These are phyloP conservation scores for Drosophila sordidula DNA, from an alignment of 2,888 invertebrate species.

Conservation along the genomic window DNA sequence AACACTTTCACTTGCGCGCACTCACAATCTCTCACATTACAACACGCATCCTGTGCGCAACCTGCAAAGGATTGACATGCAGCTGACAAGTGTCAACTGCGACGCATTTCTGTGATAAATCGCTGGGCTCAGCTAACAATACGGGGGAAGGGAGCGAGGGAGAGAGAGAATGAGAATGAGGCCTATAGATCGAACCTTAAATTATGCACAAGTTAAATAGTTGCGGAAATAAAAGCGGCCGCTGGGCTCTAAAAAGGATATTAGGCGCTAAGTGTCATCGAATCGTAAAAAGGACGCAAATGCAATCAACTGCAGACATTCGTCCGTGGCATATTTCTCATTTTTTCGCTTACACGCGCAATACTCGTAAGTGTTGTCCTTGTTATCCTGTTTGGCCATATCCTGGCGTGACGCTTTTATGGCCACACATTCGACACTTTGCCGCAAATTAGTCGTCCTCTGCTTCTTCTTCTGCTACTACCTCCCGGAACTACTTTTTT, in stretches of 20 bases:
- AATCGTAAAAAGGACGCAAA: constrained; percentile 72
- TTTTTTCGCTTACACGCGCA: constrained; percentile 77
- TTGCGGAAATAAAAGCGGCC: constrained; percentile 63
- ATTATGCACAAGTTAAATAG: constrained; percentile 65
- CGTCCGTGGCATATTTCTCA: constrained; percentile 4
- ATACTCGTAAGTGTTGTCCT: constrained; percentile 59
- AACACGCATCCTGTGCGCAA: constrained; percentile 66
- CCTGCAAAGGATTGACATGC: constrained; percentile 77
- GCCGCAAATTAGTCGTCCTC: constrained; percentile 68
- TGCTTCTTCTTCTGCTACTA: constrained; percentile 17
- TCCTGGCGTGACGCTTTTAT: constrained; percentile 58
- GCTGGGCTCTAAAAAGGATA: constrained; percentile 73
- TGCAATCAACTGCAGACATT: constrained; percentile 79
- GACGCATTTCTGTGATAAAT: constrained; percentile 49
- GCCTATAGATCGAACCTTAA: constrained; percentile 28
- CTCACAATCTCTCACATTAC: constrained; percentile 66
- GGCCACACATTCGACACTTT: constrained; percentile 70
- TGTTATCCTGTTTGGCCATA: constrained; percentile 15
- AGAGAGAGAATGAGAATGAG: not conserved
- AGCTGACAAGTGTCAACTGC: constrained; percentile 68
- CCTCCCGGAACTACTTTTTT: constrained; percentile 59
- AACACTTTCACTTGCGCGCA: constrained; percentile 67
- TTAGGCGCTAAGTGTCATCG: constrained; percentile 74
- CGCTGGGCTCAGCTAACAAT: constrained; percentile 18
- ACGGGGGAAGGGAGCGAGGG: not conserved